A percentile compares a stretch with the other conserved stretches of the same genome.
Evolutionary conservation across 2,113 vertebrate genomes (phyloP).

Genomic region (Bos javanicus): DNA sequence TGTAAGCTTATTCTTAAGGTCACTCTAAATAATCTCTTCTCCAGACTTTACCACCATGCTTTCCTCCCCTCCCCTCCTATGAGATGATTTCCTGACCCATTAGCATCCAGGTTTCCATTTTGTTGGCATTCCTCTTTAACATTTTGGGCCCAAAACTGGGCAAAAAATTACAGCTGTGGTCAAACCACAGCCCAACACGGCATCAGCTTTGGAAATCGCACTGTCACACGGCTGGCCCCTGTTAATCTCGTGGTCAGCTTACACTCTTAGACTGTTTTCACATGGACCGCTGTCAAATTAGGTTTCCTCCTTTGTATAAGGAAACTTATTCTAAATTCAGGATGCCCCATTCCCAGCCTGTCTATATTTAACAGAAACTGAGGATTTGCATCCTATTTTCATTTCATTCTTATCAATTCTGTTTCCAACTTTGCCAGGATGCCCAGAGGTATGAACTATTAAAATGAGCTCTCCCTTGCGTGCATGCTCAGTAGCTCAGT

Average conservation of each 20-base stretch:
- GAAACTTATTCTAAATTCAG: neutral
- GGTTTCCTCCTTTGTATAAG: neutral
- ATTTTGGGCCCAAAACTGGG: constrained; percentile 55
- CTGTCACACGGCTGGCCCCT: constrained; percentile 46
- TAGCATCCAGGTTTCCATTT: neutral
- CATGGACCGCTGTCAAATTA: constrained; percentile 22
- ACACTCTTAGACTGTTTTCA: constrained; percentile 32
- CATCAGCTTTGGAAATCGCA: constrained; percentile 23
- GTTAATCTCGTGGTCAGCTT: constrained; percentile 45
- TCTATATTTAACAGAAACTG: neutral
- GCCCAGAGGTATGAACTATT: neutral
- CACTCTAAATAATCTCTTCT: neutral
- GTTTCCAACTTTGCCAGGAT: neutral
- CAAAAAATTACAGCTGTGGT: constrained; percentile 56
- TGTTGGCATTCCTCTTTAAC: neutral
- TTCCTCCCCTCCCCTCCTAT: neutral
- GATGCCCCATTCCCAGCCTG: neutral
- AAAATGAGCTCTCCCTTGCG: neutral
- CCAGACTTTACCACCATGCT: neutral
- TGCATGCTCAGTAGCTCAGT: neutral
- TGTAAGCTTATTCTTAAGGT: neutral
- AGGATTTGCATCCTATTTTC: neutral
- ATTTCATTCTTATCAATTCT: neutral
- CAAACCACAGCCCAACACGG: constrained; percentile 57
- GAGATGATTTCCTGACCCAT: neutral